Evolutionary conservation across 2,113 vertebrate genomes (phyloP).

Genomic region (Morone saxatilis): DNA sequence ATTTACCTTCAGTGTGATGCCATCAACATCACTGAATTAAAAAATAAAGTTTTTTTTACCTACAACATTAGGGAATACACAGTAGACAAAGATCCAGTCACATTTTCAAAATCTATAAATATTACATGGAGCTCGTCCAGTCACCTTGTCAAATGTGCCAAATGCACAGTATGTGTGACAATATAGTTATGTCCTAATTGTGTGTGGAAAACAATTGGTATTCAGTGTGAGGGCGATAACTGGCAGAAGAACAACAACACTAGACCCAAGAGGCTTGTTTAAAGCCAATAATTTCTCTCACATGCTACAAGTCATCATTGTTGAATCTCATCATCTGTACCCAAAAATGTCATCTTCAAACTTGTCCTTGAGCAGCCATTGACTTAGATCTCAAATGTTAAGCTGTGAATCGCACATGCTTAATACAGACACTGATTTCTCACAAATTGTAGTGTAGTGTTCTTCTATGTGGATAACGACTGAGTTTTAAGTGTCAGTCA

Average conservation of each 20-base stretch:
- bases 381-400: conserved; percentile 22
- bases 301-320: conserved; percentile 12
- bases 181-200: conserved; percentile 37
- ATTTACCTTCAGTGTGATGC: conserved; percentile 33
- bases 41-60: conserved; percentile 28
- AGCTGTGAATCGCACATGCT: background rate
- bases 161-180: conserved; percentile 24
- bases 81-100: conserved; percentile 12
- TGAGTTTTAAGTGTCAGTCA: conserved; percentile 59
- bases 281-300: conserved; percentile 31
- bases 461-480: conserved; percentile 42
- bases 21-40: conserved; percentile 18
- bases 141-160: conserved; percentile 58
- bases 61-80: conserved; percentile 41
- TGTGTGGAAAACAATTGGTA: conserved; percentile 25
- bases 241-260: conserved; percentile 23
- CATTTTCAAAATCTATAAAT: conserved; percentile 56
- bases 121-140: conserved; percentile 46
- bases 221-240: conserved; percentile 2
- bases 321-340: conserved; percentile 36
- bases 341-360: conserved; percentile 15
- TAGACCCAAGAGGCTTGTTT: conserved; percentile 33
- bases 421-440: conserved; percentile 17
- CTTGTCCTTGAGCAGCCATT: conserved; percentile 40
- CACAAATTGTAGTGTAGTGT: conserved; percentile 19